Base-by-base conservation (phyloP, 2,888 invertebrate genomes). In the Autographa gamma region DNA sequence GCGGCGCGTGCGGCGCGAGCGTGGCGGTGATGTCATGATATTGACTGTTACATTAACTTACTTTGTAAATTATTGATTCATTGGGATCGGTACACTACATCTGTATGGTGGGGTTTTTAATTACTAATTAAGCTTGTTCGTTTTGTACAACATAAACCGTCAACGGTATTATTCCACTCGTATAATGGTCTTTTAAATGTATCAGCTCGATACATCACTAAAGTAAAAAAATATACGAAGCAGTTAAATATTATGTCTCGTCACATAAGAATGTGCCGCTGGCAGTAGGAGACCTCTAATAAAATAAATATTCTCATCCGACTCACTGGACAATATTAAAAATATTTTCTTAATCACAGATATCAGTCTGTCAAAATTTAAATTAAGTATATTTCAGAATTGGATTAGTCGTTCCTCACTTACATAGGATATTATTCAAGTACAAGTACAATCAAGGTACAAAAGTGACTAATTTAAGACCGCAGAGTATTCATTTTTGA, bases 361-460 rank as follows among this genome's bases (percentile, higher is more conserved):
- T 95, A 95, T 95, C 95, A 95, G 95, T 95, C 95, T 95, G 95
- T 95, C 92, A 94, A 93, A 95, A 95, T 95, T 95, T 95, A 95
- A 95, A 95, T 95, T 95, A 95, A 95, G 95, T 95, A 95, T 95
- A 95, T 95, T 94, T 95, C 95, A 95, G 94, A 95, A 93, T 93
- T 93, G 94, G 91, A 93, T 95, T 93, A 93, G 93, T 93, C 93
- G 89, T 92, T 90, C 91, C 90, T 93, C 92, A 91, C 93, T 92
- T 93, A 93, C 86, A 90, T 92, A 94, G 90, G 92, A 92, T 90
- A 90, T 91, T 91, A 93, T 92, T 94, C 93, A 93, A 94, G 93
- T 92, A 91, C 91, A 90, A 93, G 92, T 94, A 93, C 93, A 90
- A 90, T 92, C 91, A 95, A 95, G 95, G 95, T 95, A 95, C 95